Conservation (phyloP, 2,113 vertebrate genomes). For the Barbus barbus region DNA sequence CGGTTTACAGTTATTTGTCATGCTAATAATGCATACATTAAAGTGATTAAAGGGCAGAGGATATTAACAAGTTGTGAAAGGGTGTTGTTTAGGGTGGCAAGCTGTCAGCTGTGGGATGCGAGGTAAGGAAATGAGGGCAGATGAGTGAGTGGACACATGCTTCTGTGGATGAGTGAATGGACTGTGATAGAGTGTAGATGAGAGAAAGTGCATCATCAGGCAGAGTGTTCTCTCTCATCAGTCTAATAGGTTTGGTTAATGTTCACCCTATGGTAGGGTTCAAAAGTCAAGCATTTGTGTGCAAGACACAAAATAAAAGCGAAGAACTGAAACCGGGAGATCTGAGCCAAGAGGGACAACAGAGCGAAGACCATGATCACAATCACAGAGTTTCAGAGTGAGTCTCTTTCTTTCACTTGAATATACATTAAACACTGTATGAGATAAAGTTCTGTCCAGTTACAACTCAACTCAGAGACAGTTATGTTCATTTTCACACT, state of each 20-base stretch:
- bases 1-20: not conserved
- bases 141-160: not conserved
- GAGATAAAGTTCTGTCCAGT: not conserved
- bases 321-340: slow-evolving; percentile 6
- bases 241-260: slow-evolving; percentile 62
- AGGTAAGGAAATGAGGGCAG: not conserved
- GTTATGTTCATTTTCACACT: not conserved
- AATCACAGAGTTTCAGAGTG: slow-evolving; percentile 83
- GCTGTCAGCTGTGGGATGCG: not conserved
- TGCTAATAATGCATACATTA: not conserved
- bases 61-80: not conserved
- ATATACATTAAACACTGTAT: not conserved
- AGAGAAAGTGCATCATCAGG: slow-evolving; percentile 17
- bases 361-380: slow-evolving; percentile 71
- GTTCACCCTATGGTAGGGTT: slow-evolving; percentile 56
- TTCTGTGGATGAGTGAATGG: not conserved
- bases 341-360: not conserved
- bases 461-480: not conserved
- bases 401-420: slow-evolving; percentile 59
- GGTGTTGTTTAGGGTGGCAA: not conserved
- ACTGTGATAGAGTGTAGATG: not conserved
- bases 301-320: not conserved
- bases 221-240: not conserved
- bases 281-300: slow-evolving; percentile 62
- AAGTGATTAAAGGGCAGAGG: not conserved